Evolutionary conservation across 2,113 vertebrate species (phyloP).

Genomic region (Athene cunicularia): DNA sequence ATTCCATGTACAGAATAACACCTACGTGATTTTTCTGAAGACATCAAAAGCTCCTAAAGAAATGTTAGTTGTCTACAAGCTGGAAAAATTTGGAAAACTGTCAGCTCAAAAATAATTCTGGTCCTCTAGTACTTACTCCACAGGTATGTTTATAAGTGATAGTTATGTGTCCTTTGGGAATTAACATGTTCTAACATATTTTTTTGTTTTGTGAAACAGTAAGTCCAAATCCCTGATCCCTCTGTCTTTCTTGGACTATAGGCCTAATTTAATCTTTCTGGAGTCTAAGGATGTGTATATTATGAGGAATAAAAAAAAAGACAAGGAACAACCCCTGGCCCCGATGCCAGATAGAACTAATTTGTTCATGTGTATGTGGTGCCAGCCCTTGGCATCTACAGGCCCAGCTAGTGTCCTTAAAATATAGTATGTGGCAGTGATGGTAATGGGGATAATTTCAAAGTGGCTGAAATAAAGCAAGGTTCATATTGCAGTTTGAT

Average conservation of each 20-base stretch:
- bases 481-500: neutral
- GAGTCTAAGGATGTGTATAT: neutral
- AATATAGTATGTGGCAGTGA: neutral
- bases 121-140: neutral
- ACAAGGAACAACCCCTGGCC: neutral
- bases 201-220: neutral
- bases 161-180: neutral
- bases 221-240: neutral
- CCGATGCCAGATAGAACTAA: accelerated
- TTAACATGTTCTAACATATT: neutral
- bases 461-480: neutral
- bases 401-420: neutral
- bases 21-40: neutral
- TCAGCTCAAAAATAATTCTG: neutral
- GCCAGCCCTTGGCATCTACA: neutral
- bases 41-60: neutral
- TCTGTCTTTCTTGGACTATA: neutral
- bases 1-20: neutral
- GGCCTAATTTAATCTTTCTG: neutral
- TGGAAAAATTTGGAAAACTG: neutral
- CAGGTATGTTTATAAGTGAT: neutral
- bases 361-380: neutral
- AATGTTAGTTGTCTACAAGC: neutral
- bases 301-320: neutral
- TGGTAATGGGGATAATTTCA: neutral